Evolutionary conservation across 2,797 vertebrate genomes (phyloP).

Genomic region (Halcyon chelicuti): DNA sequence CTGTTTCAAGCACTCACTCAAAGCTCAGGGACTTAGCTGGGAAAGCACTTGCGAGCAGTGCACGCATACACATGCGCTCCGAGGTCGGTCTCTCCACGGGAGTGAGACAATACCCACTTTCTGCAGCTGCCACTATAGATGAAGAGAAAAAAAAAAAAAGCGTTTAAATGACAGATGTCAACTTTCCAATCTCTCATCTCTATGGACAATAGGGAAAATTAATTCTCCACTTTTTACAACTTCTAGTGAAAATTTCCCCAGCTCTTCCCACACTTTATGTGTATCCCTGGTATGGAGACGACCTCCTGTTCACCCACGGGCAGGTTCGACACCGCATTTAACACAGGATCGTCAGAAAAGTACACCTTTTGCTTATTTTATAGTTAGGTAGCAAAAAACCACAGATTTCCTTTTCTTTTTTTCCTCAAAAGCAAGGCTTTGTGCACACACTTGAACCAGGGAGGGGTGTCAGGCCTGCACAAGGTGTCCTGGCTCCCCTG

Average conservation of each 20-base stretch:
- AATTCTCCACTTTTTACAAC: not conserved
- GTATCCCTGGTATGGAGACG: not conserved
- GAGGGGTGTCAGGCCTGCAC: not conserved
- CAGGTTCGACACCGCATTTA: not conserved
- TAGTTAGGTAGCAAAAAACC: not conserved
- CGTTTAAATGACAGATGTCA: not conserved
- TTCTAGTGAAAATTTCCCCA: not conserved
- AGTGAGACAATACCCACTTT: not conserved
- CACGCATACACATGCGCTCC: fast-evolving
- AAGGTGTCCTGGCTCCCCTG: not conserved
- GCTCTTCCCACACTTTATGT: not conserved
- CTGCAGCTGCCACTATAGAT: not conserved
- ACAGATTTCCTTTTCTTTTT: fast-evolving
- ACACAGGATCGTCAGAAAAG: not conserved
- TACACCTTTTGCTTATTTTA: not conserved
- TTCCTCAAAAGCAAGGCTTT: not conserved
- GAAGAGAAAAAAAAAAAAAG: not conserved
- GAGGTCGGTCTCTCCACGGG: not conserved
- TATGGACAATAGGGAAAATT: not conserved
- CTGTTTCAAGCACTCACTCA: not conserved
- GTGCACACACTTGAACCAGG: fast-evolving
- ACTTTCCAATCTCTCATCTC: not conserved
- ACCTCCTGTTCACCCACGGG: not conserved
- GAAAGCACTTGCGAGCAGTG: not conserved
- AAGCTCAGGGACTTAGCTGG: conserved; percentile 28